Percentiles rank a stretch among this genome's conserved stretches.
Conservation (phyloP, 2,888 invertebrate genomes). For the Tetropium fuscum region DNA sequence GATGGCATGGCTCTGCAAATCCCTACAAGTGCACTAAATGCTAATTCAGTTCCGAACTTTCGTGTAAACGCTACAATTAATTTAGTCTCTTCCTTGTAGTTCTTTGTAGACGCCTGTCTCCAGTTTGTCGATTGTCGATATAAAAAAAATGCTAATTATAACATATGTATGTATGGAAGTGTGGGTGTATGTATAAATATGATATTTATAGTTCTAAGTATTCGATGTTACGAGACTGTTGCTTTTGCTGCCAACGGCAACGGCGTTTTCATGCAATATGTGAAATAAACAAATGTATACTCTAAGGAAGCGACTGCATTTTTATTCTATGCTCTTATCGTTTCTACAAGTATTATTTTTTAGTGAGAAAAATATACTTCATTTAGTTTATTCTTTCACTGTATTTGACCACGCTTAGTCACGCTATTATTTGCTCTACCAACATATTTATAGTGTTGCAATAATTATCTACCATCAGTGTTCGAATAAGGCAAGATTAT, state of each 20-base stretch:
- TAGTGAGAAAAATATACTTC: slow-evolving; percentile 15
- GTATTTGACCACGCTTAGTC: too few species aligned
- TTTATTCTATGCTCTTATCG: slow-evolving; percentile 40
- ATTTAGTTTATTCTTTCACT: too few species aligned
- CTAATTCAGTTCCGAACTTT: not conserved
- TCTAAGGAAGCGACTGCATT: slow-evolving; percentile 55
- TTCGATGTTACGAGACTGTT: slow-evolving; percentile 67
- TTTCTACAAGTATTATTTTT: not conserved
- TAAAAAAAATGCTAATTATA: slow-evolving; percentile 32
- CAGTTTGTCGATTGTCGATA: slow-evolving; percentile 23
- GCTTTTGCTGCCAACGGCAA: slow-evolving; percentile 59
- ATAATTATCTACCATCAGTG: too few species aligned
- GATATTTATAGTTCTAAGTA: slow-evolving; percentile 52
- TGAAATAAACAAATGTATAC: slow-evolving; percentile 64
- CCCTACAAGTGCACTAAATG: not conserved
- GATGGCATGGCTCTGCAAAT: slow-evolving; percentile 3
- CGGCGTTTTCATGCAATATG: slow-evolving; percentile 60
- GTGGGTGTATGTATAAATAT: slow-evolving; percentile 54
- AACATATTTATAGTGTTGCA: too few species aligned
- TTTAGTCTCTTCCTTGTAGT: not conserved
- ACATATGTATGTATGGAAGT: slow-evolving; percentile 51
- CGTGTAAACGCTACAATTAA: not conserved
- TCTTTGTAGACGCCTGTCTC: slow-evolving; percentile 9
- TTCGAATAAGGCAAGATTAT: not conserved
- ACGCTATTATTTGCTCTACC: too few species aligned